These are phyloP conservation scores for Cardiocondyla obscurior DNA, from an alignment of 1,140 invertebrate genomes.

Conservation along the genomic window DNA sequence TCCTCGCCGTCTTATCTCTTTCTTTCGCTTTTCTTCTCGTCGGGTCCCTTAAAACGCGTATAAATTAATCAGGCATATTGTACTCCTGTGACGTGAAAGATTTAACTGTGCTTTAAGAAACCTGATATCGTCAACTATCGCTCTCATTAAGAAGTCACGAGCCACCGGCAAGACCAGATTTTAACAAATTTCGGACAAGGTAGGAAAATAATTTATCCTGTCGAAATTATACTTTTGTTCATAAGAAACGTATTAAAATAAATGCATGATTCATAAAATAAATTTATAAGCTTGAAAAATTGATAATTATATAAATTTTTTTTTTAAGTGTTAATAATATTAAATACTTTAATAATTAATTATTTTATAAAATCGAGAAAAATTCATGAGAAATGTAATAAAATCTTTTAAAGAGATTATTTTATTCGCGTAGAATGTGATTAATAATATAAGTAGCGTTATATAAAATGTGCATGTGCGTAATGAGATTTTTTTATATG, in stretches of 20 bases:
- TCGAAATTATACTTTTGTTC: not conserved
- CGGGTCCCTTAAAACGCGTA: too few relatives aligned
- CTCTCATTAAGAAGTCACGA: not conserved
- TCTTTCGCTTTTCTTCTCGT: not conserved
- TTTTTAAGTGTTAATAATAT: not conserved
- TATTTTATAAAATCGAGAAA: conserved; percentile 4
- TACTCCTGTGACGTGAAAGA: conserved; percentile 32
- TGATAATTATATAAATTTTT: too few relatives aligned
- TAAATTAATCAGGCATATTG: too few relatives aligned
- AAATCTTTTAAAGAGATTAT: not conserved
- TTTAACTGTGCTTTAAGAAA: conserved; percentile 34
- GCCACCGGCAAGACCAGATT: not conserved
- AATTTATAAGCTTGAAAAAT: too few relatives aligned
- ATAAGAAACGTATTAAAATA: too few relatives aligned
- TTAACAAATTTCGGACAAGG: conserved; percentile 22
- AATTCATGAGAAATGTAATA: not conserved
- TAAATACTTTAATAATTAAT: not conserved
- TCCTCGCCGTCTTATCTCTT: not conserved
- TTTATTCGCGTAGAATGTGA: not conserved
- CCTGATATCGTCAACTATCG: not conserved
- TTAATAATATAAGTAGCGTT: too few relatives aligned
- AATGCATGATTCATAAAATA: too few relatives aligned
- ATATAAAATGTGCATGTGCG: not conserved
- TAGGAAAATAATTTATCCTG: not conserved
- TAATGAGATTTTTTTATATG: not conserved